Evolutionary conservation across 1,140 invertebrate genomes (phyloP), one percentile per base, ranked within the genome.

Genomic region (Conus ventricosus): DNA sequence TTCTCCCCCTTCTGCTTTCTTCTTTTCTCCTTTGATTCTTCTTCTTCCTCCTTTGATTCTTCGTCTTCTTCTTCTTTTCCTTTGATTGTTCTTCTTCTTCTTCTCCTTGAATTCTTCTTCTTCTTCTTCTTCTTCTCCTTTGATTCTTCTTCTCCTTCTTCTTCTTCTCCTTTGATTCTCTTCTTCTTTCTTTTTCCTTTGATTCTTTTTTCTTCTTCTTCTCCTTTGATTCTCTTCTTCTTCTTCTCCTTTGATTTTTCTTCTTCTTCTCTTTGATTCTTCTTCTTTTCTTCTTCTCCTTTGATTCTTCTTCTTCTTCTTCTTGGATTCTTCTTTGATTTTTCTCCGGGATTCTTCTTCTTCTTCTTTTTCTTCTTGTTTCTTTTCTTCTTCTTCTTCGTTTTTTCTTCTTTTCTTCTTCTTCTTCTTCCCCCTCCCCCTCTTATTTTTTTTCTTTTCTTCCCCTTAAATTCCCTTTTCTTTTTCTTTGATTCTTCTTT

Each of bases 271-370:
- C 11, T 53, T 81, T 11, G 1, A 4, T 11, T 53, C 25, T 11
- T 53, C 25, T 11, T n/a, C n/a, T 53, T 81, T 53, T 81, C 51
- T 39, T 39, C 39, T n/a, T n/a, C n/a, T n/a, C n/a, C n/a, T n/a
- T 39, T 39, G 39, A 1, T 39, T 39, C 39, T 39, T 1, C 39
- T 53, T 81, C 51, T 53, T 81, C 25, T 53, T 11, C 25, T 81
- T 53, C 51, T 81, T 53, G n/a, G n/a, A n/a, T 53, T 81, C 78
- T 81, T 81, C n/a, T 81, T 81, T 81, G n/a, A n/a, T n/a, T n/a
- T n/a, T n/a, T n/a, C n/a, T n/a, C n/a, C n/a, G n/a, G n/a, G n/a
- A 2, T 53, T 81, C 51, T 53, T 81, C 51, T 53, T 81, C 78
- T 81, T 81, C 78, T 81, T n/a, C 78, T 81, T 5, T 81, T 81